Conservation (phyloP, 2,797 vertebrate species). For the Smutsia temminckii region DNA sequence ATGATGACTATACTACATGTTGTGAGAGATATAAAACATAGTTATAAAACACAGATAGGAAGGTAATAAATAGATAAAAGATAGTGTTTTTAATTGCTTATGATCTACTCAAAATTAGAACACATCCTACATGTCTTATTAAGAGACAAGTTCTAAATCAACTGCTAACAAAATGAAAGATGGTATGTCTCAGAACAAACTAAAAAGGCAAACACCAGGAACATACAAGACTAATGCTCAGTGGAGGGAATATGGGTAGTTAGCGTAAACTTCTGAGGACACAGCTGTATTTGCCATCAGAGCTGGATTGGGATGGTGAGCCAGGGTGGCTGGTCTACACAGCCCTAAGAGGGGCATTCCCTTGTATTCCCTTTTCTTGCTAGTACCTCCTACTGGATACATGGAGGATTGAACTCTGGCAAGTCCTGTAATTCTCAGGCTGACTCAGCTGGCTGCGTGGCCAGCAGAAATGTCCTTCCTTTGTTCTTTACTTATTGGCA, state of each 20-base stretch:
- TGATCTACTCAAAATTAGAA: neutral
- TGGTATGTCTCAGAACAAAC: neutral
- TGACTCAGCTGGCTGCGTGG: neutral
- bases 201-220: neutral
- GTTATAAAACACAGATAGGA: neutral
- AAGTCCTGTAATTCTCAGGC: neutral
- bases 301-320: too few relatives aligned
- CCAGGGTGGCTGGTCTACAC: too few relatives aligned
- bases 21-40: neutral
- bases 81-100: neutral
- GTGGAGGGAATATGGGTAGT: too few relatives aligned
- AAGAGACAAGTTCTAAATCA: neutral
- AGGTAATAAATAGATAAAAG: neutral
- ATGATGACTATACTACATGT: neutral
- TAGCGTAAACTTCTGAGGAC: neutral
- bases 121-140: neutral
- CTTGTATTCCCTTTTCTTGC: neutral
- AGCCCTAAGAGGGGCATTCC: neutral
- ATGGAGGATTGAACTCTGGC: neutral
- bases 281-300: neutral
- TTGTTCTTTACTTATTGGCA: neutral
- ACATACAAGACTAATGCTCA: fast-evolving
- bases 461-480: neutral
- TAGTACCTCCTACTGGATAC: neutral
- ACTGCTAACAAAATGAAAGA: neutral